Conservation (phyloP, 2,888 invertebrate species). For the Ectemnius lituratus region DNA sequence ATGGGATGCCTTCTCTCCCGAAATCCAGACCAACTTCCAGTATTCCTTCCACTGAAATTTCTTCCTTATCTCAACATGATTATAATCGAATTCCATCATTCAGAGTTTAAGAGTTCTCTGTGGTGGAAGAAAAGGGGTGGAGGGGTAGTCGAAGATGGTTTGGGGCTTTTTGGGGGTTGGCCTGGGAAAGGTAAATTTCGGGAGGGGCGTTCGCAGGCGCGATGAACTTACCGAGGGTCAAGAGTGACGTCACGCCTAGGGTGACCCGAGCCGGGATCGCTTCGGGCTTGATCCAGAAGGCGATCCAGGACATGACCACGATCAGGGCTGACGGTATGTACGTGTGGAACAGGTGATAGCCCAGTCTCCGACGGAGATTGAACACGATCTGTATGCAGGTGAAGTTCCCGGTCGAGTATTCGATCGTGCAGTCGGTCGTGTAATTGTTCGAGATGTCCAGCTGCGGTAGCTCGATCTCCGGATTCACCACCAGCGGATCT, state of each 20-base stretch:
- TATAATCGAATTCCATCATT: background rate
- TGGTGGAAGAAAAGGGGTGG: background rate
- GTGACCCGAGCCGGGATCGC: constrained; percentile 95
- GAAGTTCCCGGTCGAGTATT: constrained; percentile 93
- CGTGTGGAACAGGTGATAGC: constrained; percentile 94
- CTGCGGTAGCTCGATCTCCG: constrained; percentile 93
- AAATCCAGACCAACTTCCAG: too few species aligned
- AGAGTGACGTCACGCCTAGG: constrained; percentile 90
- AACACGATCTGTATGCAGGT: constrained; percentile 94
- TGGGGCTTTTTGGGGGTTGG: background rate
- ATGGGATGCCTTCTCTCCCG: too few species aligned
- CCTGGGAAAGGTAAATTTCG: background rate
- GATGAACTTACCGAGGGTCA: constrained; percentile 84
- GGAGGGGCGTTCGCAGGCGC: constrained; percentile 13
- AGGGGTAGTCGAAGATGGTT: background rate
- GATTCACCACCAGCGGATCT: constrained; percentile 91
- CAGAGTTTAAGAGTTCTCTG: background rate
- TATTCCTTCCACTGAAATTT: too few species aligned
- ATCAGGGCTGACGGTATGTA: constrained; percentile 95
- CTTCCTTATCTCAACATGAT: too few species aligned
- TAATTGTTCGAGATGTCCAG: constrained; percentile 92
- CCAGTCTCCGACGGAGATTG: constrained; percentile 88
- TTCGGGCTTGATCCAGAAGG: constrained; percentile 97
- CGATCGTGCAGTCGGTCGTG: constrained; percentile 92
- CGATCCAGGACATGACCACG: constrained; percentile 97